Percentiles rank a stretch among this genome's conserved stretches.
Conservation (phyloP, 2,888 invertebrate species). For the Hartigia nigra region DNA sequence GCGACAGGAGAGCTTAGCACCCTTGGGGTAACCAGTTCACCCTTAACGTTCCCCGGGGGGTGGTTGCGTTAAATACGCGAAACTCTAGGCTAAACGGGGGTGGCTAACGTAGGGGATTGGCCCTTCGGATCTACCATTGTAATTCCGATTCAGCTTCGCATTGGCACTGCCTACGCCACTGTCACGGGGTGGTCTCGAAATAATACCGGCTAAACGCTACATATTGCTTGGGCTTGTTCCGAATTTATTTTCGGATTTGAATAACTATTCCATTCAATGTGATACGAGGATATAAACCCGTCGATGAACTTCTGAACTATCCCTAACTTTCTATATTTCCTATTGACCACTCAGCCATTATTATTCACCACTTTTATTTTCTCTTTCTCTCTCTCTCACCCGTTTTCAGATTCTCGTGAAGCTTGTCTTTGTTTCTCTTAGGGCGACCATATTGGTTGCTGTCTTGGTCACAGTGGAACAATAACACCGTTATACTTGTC, state of each 20-base stretch:
- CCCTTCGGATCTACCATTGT: not conserved
- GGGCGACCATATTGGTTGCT: not conserved
- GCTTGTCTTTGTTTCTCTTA: not conserved
- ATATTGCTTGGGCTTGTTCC: conserved; percentile 62
- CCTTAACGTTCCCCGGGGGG: conserved; percentile 17
- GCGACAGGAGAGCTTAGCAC: conserved; percentile 53
- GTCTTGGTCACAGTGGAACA: not conserved
- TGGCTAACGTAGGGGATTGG: not conserved
- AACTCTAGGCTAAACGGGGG: not conserved
- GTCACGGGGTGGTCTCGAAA: conserved; percentile 33
- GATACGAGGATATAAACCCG: not conserved
- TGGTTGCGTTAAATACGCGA: conserved; percentile 21
- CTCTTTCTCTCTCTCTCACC: not conserved
- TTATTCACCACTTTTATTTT: not conserved
- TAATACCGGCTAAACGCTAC: conserved; percentile 63
- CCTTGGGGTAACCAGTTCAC: conserved; percentile 33
- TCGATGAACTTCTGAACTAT: not conserved
- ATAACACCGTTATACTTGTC: not conserved
- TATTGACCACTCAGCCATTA: not conserved
- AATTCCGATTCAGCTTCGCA: not conserved
- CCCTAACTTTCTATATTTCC: not conserved
- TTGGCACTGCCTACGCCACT: not conserved
- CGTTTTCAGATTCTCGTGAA: not conserved
- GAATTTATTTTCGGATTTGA: conserved; percentile 60
- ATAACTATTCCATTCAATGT: conserved; percentile 45